Base-by-base conservation (phyloP, 1,140 invertebrate genomes). In the Platyscapa corneri region DNA sequence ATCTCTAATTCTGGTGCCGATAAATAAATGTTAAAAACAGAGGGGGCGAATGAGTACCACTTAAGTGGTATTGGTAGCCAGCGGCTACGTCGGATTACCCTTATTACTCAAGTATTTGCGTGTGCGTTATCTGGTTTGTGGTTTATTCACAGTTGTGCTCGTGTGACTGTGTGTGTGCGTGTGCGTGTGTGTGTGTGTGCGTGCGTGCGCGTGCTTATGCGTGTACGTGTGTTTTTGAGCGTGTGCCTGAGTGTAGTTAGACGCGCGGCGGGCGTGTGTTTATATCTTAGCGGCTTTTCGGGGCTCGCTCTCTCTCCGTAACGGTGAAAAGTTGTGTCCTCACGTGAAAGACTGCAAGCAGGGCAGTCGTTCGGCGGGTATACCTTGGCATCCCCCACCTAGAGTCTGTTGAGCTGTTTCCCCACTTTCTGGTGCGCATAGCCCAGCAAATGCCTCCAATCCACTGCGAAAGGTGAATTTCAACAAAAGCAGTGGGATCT, bases 381-480 rank as follows among this genome's bases (percentile, higher is more conserved):
- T 86, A 86, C 86, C 39, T 84, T 53, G 82, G 53, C 82, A 72
- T 20, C 86, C 82, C 86, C 86, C 86, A 82, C 82, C 74, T 39
- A 49, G 6, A 27, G 46, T 60, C 49, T 30, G 53, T 16, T 34
- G 65, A 60, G 27, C 46, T 5, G 30, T 77, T 92, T 92, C 91
- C 93, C 91, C 92, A 92, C 92, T 92, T 91, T 92, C 91, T 89
- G 27, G 37, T n/a, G 39, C 39, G 39, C 23, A n/a, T 34, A 27
- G 23, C 70, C 37, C 39, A 39, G 37, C 3, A n/a, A 74, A 14
- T 42, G 23, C 37, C 70, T 27, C 70, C 37, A 74, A 42, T 74
- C 70, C 37, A 74, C 23, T n/a, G 70, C 70, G 70, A 74, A 74
- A 74, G 70, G 70, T 12, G 37, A 42, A 74, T n/a, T 39, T 42